These are phyloP conservation scores for Punctoribates punctum DNA, from an alignment of 2,888 invertebrate genomes.

Conservation along the genomic window DNA sequence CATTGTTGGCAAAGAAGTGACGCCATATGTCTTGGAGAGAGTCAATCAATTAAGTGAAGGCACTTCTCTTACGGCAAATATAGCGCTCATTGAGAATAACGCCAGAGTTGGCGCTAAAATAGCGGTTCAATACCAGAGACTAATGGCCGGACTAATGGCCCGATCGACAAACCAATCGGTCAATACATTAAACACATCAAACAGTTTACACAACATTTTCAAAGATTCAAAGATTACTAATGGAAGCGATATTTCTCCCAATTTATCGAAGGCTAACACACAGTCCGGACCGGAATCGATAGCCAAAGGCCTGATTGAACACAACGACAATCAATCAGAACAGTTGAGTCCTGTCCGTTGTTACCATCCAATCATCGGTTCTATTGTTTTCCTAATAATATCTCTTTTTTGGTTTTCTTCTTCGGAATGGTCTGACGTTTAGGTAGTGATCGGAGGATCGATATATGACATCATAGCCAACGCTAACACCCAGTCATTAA, in stretches of 20 bases:
- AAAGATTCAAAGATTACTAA: neutral
- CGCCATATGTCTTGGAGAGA: conserved; percentile 79
- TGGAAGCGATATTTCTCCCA: neutral
- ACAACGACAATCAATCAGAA: neutral
- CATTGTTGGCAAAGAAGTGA: conserved; percentile 79
- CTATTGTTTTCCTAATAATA: neutral
- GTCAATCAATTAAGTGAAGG: conserved; percentile 77
- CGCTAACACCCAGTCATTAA: conserved; percentile 18
- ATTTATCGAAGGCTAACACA: too few relatives aligned
- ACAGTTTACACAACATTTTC: neutral
- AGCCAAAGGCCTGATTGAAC: neutral
- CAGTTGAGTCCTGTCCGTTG: conserved; percentile 28
- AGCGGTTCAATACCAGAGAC: conserved; percentile 59
- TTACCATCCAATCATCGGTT: neutral
- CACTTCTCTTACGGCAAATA: conserved; percentile 77
- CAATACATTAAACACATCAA: conserved; percentile 13
- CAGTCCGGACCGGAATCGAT: neutral
- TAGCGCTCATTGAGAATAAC: conserved; percentile 88
- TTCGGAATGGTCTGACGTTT: neutral
- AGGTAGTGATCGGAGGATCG: conserved; percentile 43
- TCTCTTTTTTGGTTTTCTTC: neutral
- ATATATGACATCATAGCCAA: conserved; percentile 41
- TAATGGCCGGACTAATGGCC: neutral
- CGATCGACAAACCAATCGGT: neutral
- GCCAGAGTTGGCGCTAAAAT: conserved; percentile 77